These are phyloP conservation scores for Cylas formicarius DNA, from an alignment of 1,140 invertebrate species.

Conservation along the genomic window DNA sequence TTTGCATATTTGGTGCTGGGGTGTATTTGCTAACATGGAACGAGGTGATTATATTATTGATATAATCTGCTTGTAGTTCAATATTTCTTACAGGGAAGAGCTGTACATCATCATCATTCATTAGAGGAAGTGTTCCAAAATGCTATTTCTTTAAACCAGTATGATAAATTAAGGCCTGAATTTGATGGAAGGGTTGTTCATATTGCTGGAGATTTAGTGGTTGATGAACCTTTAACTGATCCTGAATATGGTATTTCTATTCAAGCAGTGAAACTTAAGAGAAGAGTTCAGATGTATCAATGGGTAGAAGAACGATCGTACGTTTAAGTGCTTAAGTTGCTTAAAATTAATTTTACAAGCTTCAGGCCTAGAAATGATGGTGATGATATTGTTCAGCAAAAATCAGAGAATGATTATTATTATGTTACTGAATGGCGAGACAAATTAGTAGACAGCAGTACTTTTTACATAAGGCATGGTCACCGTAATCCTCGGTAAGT, in stretches of 20 bases:
- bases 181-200: conserved; percentile 72
- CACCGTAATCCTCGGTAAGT: conserved; percentile 68
- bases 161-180: conserved; percentile 49
- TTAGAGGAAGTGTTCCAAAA: conserved; percentile 62
- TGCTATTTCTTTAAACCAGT: conserved; percentile 50
- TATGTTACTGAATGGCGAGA: conserved; percentile 78
- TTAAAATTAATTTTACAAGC: not conserved
- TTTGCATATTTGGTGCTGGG: conserved; percentile 49
- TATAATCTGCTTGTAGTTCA: conserved; percentile 2
- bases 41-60: conserved; percentile 48
- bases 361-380: conserved; percentile 26
- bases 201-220: conserved; percentile 60
- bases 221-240: conserved; percentile 75
- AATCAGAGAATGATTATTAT: conserved; percentile 49
- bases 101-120: conserved; percentile 61
- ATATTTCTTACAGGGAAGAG: conserved; percentile 51
- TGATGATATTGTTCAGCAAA: conserved; percentile 24
- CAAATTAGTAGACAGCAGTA: conserved; percentile 67
- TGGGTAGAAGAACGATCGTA: conserved; percentile 76
- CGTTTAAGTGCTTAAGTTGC: conserved; percentile 1
- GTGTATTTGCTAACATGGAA: conserved; percentile 64
- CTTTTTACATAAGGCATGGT: conserved; percentile 63
- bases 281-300: conserved; percentile 74
- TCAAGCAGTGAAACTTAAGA: conserved; percentile 41
- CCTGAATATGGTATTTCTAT: conserved; percentile 47